Conservation (phyloP, 1,140 invertebrate species). For the Drosophila cardini region DNA sequence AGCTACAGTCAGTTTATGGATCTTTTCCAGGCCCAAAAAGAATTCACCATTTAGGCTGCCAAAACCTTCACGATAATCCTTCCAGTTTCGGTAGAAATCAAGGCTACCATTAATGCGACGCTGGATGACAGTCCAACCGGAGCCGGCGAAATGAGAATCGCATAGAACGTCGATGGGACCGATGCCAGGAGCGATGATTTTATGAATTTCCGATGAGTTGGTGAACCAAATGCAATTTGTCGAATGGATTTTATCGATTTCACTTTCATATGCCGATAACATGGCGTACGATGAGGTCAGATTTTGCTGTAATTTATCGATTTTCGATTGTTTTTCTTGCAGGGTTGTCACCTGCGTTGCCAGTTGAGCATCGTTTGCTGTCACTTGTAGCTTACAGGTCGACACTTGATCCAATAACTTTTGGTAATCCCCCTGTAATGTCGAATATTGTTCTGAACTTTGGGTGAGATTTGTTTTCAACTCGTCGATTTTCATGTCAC, state of each 20-base stretch:
- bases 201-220: constrained; percentile 12
- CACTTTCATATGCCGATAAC: constrained; percentile 1
- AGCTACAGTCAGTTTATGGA: constrained; percentile 2
- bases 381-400: not conserved
- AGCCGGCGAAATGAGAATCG: constrained; percentile 10
- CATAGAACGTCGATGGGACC: constrained; percentile 27
- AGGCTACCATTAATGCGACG: constrained; percentile 31
- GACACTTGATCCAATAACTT: not conserved
- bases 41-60: constrained; percentile 27
- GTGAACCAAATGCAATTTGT: constrained; percentile 15
- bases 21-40: constrained; percentile 35
- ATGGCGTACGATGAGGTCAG: not conserved
- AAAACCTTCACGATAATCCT: constrained; percentile 30
- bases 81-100: constrained; percentile 39
- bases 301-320: not conserved
- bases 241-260: constrained; percentile 3
- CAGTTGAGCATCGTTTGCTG: not conserved
- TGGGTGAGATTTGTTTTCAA: not conserved
- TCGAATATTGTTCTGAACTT: not conserved
- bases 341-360: not conserved
- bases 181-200: constrained; percentile 6
- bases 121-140: constrained; percentile 40
- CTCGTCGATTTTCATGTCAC: not conserved
- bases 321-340: not conserved
- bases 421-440: not conserved